Conservation (phyloP, 2,113 vertebrate species). For the Indicator maculatus region DNA sequence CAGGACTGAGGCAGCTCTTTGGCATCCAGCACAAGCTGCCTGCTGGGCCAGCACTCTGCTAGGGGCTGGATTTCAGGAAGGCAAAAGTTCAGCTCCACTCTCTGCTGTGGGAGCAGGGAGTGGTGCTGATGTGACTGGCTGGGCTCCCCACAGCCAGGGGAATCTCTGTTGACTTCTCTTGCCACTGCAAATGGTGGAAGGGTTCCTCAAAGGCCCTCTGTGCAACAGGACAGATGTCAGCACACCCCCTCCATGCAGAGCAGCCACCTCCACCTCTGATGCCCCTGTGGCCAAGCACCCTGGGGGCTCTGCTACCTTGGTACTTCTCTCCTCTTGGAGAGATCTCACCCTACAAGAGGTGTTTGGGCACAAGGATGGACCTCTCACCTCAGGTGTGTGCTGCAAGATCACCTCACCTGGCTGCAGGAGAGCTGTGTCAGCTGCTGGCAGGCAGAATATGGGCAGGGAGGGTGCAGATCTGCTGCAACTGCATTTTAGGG, state of each 20-base stretch:
- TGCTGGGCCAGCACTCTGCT: not conserved
- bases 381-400: not conserved
- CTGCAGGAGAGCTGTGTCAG: not conserved
- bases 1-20: not conserved
- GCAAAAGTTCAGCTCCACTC: not conserved
- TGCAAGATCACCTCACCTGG: not conserved
- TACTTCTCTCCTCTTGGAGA: conserved; percentile 33
- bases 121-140: not conserved
- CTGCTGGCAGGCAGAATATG: not conserved
- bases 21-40: fast-evolving
- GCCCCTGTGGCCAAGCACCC: not conserved
- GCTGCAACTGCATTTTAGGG: not conserved
- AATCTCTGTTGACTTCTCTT: not conserved
- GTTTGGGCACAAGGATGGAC: conserved; percentile 3
- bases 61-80: not conserved
- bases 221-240: not conserved
- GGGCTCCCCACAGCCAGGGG: too few species aligned
- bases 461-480: not conserved
- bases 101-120: not conserved
- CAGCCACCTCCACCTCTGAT: not conserved
- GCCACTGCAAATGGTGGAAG: not conserved
- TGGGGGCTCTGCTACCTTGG: not conserved
- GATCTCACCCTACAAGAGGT: conserved; percentile 66
- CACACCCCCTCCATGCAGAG: not conserved
- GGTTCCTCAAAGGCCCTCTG: not conserved